Evolutionary conservation across 2,113 vertebrate species (phyloP).

Genomic region (Nyctibius bracteatus): DNA sequence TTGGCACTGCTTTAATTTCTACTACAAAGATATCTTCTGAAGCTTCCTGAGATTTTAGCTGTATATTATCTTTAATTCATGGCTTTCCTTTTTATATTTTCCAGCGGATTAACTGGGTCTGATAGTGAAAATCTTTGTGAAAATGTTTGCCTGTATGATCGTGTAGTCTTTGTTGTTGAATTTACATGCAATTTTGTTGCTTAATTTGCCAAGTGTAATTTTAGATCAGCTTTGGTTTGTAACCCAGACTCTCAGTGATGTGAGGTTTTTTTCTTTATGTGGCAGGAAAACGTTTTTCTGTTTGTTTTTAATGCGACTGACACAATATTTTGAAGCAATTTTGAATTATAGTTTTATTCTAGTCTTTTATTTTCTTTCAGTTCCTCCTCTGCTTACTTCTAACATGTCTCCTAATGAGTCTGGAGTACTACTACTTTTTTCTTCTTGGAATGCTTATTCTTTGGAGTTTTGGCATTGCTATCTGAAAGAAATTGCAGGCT

Average conservation of each 20-base stretch:
- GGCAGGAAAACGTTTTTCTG: neutral
- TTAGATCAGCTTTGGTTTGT: neutral
- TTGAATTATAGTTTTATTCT: neutral
- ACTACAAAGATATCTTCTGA: neutral
- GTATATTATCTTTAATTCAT: neutral
- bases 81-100: neutral
- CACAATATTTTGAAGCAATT: neutral
- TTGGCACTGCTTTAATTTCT: neutral
- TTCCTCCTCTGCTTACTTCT: neutral
- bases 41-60: neutral
- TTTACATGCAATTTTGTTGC: neutral
- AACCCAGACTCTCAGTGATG: neutral
- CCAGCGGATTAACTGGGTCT: neutral
- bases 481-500: neutral
- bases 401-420: neutral
- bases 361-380: neutral
- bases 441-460: neutral
- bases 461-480: neutral
- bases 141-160: neutral
- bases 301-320: neutral
- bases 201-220: neutral
- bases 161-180: neutral
- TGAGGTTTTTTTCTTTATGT: neutral
- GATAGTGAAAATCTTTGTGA: neutral
- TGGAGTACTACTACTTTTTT: neutral